phyloP scores from a whole-genome alignment of 2,797 vertebrate species.

The Trachops cirrhosus region DNA sequence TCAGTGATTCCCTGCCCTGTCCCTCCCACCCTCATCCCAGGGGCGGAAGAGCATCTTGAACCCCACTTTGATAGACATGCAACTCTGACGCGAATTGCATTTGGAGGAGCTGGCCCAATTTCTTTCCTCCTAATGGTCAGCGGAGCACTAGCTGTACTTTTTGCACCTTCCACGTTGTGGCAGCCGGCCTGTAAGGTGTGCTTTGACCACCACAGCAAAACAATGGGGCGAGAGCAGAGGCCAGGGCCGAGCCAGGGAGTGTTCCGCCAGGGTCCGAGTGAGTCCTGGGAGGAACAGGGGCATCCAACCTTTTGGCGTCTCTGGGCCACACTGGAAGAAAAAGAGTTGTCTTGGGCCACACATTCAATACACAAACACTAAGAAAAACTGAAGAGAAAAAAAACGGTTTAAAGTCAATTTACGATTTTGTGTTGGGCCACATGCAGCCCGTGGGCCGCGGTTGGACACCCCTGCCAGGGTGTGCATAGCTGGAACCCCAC shows the following conservation, averaged over 20 bases:
- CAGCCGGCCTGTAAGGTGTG: background rate
- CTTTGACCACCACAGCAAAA: background rate
- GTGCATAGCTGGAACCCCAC: background rate
- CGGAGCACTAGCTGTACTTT: background rate
- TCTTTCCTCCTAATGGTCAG: background rate
- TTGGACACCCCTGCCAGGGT: no score
- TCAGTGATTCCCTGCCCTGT: background rate
- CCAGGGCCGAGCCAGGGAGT: background rate
- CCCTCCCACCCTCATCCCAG: background rate
- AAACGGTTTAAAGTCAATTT: no score
- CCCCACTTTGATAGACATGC: background rate
- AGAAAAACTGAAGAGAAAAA: no score
- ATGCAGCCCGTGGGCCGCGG: rapidly evolving
- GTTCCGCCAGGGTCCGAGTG: background rate
- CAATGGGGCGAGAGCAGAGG: background rate
- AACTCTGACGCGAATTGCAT: background rate
- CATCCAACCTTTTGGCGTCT: no score
- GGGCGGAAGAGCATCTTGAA: background rate
- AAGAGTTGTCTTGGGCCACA: no score
- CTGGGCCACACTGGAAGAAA: no score
- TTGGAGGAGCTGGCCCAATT: background rate
- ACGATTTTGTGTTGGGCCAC: no score
- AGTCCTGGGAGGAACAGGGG: background rate
- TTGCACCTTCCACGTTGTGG: background rate
- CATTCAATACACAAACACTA: no score